These are phyloP conservation scores for Neodontobutis hainanensis DNA, from an alignment of 2,113 vertebrate species.

Conservation along the genomic window DNA sequence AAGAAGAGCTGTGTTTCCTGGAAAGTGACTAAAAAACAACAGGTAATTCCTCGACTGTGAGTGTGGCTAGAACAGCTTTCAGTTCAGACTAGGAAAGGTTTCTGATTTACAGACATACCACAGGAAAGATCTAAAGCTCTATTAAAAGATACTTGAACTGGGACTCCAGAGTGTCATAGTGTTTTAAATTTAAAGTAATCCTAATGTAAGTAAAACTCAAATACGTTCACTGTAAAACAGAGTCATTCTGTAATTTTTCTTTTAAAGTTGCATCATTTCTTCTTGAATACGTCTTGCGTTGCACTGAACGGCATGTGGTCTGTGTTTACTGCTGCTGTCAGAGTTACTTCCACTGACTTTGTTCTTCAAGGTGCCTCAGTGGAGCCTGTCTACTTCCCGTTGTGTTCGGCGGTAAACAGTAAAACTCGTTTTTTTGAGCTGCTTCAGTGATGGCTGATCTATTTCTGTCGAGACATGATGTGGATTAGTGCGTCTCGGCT, in stretches of 20 bases:
- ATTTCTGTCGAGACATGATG: slow-evolving; percentile 19
- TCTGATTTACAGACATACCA: too few species aligned
- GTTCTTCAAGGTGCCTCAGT: slow-evolving; percentile 34
- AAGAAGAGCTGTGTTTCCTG: slow-evolving; percentile 34
- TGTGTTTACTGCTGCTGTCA: slow-evolving; percentile 3
- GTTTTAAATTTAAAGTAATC: too few species aligned
- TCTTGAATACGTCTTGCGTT: not conserved
- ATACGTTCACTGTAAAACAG: not conserved
- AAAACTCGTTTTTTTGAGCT: slow-evolving; percentile 17
- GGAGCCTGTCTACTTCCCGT: not conserved
- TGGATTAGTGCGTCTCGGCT: slow-evolving; percentile 40
- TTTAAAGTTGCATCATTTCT: not conserved
- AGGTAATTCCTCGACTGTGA: not conserved
- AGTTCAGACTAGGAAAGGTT: not conserved
- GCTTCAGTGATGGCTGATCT: not conserved
- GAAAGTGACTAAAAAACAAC: slow-evolving; percentile 5
- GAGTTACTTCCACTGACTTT: slow-evolving; percentile 24
- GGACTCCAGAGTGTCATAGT: too few species aligned
- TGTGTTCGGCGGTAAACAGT: slow-evolving; percentile 7
- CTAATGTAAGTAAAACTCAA: not conserved
- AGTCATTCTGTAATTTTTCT: not conserved
- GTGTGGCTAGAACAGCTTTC: not conserved
- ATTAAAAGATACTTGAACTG: too few species aligned
- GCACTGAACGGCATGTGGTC: slow-evolving; percentile 3
- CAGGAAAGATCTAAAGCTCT: too few species aligned